Percentiles rank a stretch among this genome's conserved stretches.
phyloP scores from a whole-genome alignment of 2,888 invertebrate genomes.

The Synanthedon tipuliformis region DNA sequence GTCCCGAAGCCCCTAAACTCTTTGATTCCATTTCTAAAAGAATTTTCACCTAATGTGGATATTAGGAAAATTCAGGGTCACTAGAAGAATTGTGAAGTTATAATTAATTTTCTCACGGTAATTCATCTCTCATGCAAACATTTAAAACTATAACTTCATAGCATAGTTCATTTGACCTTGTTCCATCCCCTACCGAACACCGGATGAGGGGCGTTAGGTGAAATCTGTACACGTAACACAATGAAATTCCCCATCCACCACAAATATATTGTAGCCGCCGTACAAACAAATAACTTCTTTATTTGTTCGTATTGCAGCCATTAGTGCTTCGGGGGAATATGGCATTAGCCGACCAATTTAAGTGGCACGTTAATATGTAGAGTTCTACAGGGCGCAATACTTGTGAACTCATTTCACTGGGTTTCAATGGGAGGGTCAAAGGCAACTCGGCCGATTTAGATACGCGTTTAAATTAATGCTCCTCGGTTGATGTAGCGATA shows the following conservation, averaged over 20 bases:
- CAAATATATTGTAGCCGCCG: slow-evolving; percentile 15
- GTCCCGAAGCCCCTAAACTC: slow-evolving; percentile 10
- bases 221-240: slow-evolving; percentile 23
- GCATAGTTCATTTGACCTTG: slow-evolving; percentile 31
- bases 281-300: slow-evolving; percentile 28
- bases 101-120: slow-evolving; percentile 27
- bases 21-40: slow-evolving; percentile 28
- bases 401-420: slow-evolving; percentile 25
- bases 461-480: slow-evolving; percentile 33
- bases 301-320: slow-evolving; percentile 23
- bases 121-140: slow-evolving; percentile 15
- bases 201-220: slow-evolving; percentile 35
- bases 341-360: slow-evolving; percentile 28
- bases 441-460: slow-evolving; percentile 37
- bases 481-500: slow-evolving; percentile 18
- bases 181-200: slow-evolving; percentile 22
- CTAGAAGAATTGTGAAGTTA: too few species aligned
- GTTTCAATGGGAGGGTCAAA: slow-evolving; percentile 24
- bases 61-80: too few species aligned
- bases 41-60: slow-evolving; percentile 14
- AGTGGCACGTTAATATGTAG: slow-evolving; percentile 15
- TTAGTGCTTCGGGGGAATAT: slow-evolving; percentile 28
- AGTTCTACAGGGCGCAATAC: slow-evolving; percentile 8
- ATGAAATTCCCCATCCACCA: slow-evolving; percentile 18
- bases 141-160: slow-evolving; percentile 30